Conservation (phyloP, 2,797 vertebrate species). For the Cichlasoma orientale region DNA sequence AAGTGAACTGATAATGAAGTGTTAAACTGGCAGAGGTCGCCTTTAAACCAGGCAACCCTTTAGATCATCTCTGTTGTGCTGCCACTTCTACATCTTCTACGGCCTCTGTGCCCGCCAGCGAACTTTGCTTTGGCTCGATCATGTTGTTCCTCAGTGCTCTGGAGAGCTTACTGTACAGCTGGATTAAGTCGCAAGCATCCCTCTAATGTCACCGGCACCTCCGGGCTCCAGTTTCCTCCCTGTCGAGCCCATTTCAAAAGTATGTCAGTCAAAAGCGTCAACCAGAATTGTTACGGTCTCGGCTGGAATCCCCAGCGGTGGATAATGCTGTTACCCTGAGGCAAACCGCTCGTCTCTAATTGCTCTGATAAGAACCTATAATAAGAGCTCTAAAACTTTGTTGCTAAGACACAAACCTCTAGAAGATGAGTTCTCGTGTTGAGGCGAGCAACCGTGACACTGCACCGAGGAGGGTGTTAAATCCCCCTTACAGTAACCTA, state of each 20-base stretch:
- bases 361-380: constrained; percentile 55
- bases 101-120: neutral
- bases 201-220: constrained; percentile 48
- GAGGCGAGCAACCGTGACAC: constrained; percentile 2
- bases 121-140: constrained; percentile 18
- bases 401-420: constrained; percentile 41
- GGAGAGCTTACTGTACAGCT: constrained; percentile 1
- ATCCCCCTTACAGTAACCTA: constrained; percentile 2
- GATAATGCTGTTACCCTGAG: constrained; percentile 49
- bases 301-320: constrained; percentile 55
- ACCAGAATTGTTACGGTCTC: constrained; percentile 64
- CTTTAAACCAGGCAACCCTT: constrained; percentile 11
- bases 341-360: constrained; percentile 59
- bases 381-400: constrained; percentile 56
- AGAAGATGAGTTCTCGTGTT: constrained; percentile 7
- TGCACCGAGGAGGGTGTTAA: constrained; percentile 13
- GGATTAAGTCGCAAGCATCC: constrained; percentile 28
- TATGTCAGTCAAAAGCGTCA: constrained; percentile 76
- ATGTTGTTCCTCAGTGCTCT: neutral
- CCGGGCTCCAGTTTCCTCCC: constrained; percentile 34
- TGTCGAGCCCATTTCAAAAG: constrained; percentile 68
- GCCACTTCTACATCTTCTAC: constrained; percentile 11
- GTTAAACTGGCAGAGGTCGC: neutral
- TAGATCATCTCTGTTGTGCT: neutral
- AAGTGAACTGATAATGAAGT: constrained; percentile 1